Base-by-base conservation (phyloP, 2,797 vertebrate genomes). In the Takifugu rubripes region DNA sequence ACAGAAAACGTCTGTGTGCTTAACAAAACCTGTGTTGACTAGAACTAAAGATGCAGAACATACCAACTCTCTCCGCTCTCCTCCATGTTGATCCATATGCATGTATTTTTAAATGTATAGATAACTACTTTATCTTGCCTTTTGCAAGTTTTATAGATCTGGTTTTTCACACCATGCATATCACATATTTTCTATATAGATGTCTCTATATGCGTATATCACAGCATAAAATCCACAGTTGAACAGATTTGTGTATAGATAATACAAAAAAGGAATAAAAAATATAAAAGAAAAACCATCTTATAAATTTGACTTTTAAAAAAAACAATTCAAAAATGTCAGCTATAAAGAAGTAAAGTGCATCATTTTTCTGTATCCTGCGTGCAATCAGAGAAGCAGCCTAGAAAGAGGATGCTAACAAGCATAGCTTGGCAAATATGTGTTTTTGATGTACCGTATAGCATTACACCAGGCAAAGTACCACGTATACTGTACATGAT, bases 321-420 rank as follows among this genome's bases (percentile, higher is more conserved):
- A 58, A 58, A 87, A 85, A 84, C 56, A 86, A 87, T 78, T 81
- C 9, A 49, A 72, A 86, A 86, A 81, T 69, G 73, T 64, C 69
- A 79, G 59, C 60, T 82, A 72, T 87, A 89, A 74, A 89, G 79
- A 83, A 85, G 81, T 91, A 92, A 92, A 92, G 91, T 92, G 91
- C 91, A 83, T 85, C 1, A 53, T 58, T 75, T 68, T 80, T 74
- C 64, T 72, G 54, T 72, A 75, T 68, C 84, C 57, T 77, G 64
- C 74, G 78, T 82, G 84, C 83, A 68, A 65, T 62, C 60, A 69
- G 64, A 85, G 70, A 84, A 79, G 71, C 86, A 85, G 80, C 81
- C 77, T 56, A 72, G 66, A 75, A 52, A 66, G 72, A 79, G 66
- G 75, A 80, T 68, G 77, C 82, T 72, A 73, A 65, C 44, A 72